These are phyloP conservation scores for Eleginops maclovinus DNA, from an alignment of 2,113 vertebrate genomes.

Conservation along the genomic window DNA sequence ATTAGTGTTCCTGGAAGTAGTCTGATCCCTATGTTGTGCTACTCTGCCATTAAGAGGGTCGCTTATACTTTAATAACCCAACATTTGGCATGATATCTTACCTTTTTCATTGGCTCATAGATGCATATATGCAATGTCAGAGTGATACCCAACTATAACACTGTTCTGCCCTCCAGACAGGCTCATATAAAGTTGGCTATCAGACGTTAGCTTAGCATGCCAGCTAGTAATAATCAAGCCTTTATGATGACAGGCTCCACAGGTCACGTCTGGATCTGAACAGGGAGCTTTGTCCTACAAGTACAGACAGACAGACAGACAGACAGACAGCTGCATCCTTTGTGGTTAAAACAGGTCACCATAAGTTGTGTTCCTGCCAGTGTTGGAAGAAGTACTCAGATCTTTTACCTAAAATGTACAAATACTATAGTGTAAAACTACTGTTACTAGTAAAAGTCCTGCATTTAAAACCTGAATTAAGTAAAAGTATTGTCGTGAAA, in stretches of 20 bases:
- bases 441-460: too few species aligned
- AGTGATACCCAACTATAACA: not conserved
- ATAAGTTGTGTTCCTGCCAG: too few species aligned
- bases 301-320: not conserved
- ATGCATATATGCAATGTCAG: not conserved
- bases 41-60: not conserved
- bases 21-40: conserved; percentile 28
- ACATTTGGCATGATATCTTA: rapidly evolving
- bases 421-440: too few species aligned
- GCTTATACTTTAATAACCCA: not conserved
- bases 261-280: conserved; percentile 30
- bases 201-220: conserved; percentile 52
- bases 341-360: too few species aligned
- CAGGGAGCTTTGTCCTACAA: conserved; percentile 22
- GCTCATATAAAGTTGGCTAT: conserved; percentile 62
- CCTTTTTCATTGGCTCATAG: not conserved
- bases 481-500: too few species aligned
- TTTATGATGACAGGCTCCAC: conserved; percentile 42
- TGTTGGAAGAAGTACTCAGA: too few species aligned
- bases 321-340: too few species aligned
- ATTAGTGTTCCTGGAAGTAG: conserved; percentile 66
- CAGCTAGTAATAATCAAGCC: conserved; percentile 26
- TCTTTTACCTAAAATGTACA: too few species aligned
- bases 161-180: conserved; percentile 9
- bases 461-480: too few species aligned